Base-by-base conservation (phyloP, 2,888 invertebrate genomes). In the Eulithis prunata region DNA sequence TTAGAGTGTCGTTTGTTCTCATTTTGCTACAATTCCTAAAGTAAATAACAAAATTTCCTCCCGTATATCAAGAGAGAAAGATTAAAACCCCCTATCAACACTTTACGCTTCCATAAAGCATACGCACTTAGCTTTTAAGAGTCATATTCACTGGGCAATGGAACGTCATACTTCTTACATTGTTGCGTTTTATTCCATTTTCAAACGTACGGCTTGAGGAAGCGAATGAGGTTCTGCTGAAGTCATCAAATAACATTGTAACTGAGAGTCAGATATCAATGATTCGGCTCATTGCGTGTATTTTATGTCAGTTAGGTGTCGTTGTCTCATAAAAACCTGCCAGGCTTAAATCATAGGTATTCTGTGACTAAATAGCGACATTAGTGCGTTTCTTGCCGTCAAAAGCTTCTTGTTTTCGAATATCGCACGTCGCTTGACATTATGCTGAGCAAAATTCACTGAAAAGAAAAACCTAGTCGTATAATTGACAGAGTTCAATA, bases 91-190 rank as follows among this genome's bases (percentile, higher is more conserved):
- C 21, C 68, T 75, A 75, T 75, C 74, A 75, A 75, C 74, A 75
- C 72, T 71, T 75, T 73, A 77, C 73, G 71, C 72, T 65, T 64
- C 72, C 75, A 78, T 81, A 80, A 81, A 83, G 71, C 75, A 76
- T 71, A 78, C 78, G 76, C 79, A 78, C 82, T 83, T 75, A 80
- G 74, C 79, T 81, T 83, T 85, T 84, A 83, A 71, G 76, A 70
- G 69, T 63, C 71, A 74, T 78, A 78, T 77, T 77, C 78, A 79
- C 79, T 79, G 66, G 67, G 73, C 78, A 78, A 78, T 80, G 76
- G 76, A 79, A 76, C 75, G 78, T 77, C 77, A 74, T 73, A 71
- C 67, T 21, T 59, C 64, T 62, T 74, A 79, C 78, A 78, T 70
- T 76, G 80, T 79, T 66, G 61, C 56, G 58, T 71, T 74, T 72